phyloP scores from a whole-genome alignment of 2,113 vertebrate species.

The Brachypteracias leptosomus region DNA sequence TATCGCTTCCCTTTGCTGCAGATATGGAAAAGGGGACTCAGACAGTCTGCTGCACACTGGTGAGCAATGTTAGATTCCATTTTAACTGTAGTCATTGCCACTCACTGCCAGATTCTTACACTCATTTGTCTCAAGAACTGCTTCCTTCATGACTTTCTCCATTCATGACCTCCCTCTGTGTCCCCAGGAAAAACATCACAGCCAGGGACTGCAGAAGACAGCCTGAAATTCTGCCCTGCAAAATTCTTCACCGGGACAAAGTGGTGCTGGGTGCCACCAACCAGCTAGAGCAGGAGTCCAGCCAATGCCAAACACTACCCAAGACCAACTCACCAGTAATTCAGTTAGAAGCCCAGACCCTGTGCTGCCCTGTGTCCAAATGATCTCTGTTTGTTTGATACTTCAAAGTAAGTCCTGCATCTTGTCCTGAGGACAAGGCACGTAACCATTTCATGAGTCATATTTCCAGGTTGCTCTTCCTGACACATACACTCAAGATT shows the following conservation, averaged over 20 bases:
- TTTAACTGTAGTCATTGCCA: background rate
- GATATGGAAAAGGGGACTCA: background rate
- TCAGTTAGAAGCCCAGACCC: background rate
- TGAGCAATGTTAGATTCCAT: background rate
- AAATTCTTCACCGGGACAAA: background rate
- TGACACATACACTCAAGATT: rapidly evolving
- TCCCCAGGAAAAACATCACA: background rate
- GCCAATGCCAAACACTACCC: rapidly evolving
- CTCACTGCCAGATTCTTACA: background rate
- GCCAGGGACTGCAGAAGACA: background rate
- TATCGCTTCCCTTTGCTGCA: background rate
- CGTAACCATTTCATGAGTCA: rapidly evolving
- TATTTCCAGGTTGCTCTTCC: background rate
- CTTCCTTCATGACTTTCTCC: background rate
- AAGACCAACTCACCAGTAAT: background rate
- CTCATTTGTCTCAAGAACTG: background rate
- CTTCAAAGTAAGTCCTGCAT: background rate
- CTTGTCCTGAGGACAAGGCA: background rate
- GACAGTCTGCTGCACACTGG: background rate
- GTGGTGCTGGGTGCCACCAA: rapidly evolving
- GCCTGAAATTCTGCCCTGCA: background rate
- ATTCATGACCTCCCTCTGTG: no score
- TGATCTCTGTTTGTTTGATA: rapidly evolving
- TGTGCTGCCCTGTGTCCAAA: background rate
- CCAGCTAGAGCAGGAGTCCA: background rate